Evolutionary conservation across 2,797 vertebrate species (phyloP).

Genomic region (Columba guinea): DNA sequence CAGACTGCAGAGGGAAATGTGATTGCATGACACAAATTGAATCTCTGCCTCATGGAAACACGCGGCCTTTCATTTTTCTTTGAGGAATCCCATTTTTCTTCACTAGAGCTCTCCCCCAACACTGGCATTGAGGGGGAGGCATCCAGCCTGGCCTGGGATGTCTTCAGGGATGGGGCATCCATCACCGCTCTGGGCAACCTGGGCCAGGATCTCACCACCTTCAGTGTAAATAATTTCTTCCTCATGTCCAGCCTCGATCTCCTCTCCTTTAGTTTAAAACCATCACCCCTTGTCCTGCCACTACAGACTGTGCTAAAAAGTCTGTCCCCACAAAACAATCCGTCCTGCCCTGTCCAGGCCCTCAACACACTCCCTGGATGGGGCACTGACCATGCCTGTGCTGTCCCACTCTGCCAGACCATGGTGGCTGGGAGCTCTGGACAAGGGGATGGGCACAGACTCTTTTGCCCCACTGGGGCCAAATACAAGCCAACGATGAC

Average conservation of each 20-base stretch:
- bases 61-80: not conserved
- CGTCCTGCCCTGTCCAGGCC: not conserved
- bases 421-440: not conserved
- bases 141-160: too few relatives aligned
- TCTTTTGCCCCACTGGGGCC: not conserved
- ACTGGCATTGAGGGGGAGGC: not conserved
- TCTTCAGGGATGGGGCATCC: too few relatives aligned
- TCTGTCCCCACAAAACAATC: not conserved
- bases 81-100: slow-evolving; percentile 9
- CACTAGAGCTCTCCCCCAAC: not conserved
- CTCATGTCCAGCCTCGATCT: too few relatives aligned
- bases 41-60: slow-evolving; percentile 42
- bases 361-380: not conserved
- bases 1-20: slow-evolving; percentile 46
- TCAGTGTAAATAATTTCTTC: too few relatives aligned
- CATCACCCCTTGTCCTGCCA: too few relatives aligned
- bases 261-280: too few relatives aligned
- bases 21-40: slow-evolving; percentile 59
- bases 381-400: not conserved
- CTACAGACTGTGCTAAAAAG: too few relatives aligned
- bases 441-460: not conserved
- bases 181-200: too few relatives aligned
- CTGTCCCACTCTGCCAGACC: not conserved
- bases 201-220: too few relatives aligned
- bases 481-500: not conserved